Conservation (phyloP, 2,113 vertebrate species). For the Lonchura striata region DNA sequence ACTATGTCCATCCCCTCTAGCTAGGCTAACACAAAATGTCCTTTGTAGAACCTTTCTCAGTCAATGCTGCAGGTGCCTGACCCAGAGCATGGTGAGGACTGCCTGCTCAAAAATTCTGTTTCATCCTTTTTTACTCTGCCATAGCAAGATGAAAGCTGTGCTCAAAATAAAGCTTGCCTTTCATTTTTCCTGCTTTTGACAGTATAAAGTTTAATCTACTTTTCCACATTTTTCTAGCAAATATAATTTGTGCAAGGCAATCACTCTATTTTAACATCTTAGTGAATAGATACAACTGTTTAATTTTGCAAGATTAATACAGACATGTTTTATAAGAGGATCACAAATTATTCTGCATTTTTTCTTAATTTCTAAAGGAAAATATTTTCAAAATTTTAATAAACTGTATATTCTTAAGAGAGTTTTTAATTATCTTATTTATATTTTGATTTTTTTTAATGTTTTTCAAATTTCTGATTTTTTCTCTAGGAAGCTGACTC, state of each 20-base stretch:
- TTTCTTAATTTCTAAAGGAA: background rate
- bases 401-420: background rate
- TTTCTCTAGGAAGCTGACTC: background rate
- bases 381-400: background rate
- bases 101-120: background rate
- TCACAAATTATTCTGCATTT: background rate
- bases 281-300: background rate
- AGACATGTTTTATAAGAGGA: background rate
- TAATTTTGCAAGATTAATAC: background rate
- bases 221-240: background rate
- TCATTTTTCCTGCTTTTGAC: background rate
- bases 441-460: background rate
- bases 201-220: background rate
- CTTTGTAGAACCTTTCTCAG: background rate
- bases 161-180: background rate
- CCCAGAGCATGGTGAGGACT: background rate
- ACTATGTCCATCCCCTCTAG: background rate
- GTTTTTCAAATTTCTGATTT: background rate
- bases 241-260: background rate
- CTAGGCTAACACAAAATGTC: background rate
- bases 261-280: background rate
- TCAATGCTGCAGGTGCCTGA: background rate
- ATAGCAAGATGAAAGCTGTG: background rate
- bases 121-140: background rate
- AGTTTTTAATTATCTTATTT: background rate